Evolutionary conservation across 1,140 invertebrate genomes (phyloP).

Genomic region (Luehdorfia chinensis): DNA sequence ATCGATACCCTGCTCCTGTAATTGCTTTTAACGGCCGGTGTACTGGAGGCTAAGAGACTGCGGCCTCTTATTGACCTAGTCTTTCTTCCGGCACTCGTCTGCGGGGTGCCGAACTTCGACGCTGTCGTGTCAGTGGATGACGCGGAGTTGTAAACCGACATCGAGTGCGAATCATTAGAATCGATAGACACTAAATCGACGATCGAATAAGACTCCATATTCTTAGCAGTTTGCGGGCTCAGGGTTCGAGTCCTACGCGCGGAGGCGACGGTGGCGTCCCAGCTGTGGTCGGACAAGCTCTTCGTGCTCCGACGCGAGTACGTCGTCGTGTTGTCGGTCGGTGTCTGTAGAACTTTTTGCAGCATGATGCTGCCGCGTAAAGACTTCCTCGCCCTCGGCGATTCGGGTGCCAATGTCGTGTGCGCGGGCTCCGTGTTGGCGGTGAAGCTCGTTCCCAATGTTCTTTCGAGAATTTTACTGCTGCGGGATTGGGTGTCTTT

Average conservation of each 20-base stretch:
- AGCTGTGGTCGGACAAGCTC: constrained; percentile 28
- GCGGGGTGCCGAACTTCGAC: constrained; percentile 33
- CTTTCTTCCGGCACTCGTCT: constrained; percentile 18
- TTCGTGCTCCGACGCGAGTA: constrained; percentile 25
- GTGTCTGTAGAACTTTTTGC: constrained; percentile 35
- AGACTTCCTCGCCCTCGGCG: constrained; percentile 32
- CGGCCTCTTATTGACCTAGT: constrained; percentile 30
- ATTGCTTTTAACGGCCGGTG: no score
- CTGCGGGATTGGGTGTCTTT: constrained; percentile 37
- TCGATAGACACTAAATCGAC: constrained; percentile 56
- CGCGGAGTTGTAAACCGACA: constrained; percentile 42
- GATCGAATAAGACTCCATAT: constrained; percentile 50
- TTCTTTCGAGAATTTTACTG: constrained; percentile 38
- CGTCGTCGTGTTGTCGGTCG: constrained; percentile 6
- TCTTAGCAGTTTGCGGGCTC: constrained; percentile 21
- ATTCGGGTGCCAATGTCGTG: constrained; percentile 15
- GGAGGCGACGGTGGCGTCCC: constrained; percentile 23
- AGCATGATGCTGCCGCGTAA: constrained; percentile 39
- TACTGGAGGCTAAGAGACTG: constrained; percentile 38
- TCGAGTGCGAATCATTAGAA: no score
- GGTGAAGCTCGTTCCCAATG: constrained; percentile 25
- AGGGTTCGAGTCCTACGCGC: constrained; percentile 24
- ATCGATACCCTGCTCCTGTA: no score
- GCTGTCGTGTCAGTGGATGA: constrained; percentile 31
- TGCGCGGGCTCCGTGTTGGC: constrained; percentile 7